Percentiles rank a stretch among this genome's conserved stretches.
These are phyloP conservation scores for Tridacna crocea DNA, from an alignment of 2,888 invertebrate species.

Conservation along the genomic window DNA sequence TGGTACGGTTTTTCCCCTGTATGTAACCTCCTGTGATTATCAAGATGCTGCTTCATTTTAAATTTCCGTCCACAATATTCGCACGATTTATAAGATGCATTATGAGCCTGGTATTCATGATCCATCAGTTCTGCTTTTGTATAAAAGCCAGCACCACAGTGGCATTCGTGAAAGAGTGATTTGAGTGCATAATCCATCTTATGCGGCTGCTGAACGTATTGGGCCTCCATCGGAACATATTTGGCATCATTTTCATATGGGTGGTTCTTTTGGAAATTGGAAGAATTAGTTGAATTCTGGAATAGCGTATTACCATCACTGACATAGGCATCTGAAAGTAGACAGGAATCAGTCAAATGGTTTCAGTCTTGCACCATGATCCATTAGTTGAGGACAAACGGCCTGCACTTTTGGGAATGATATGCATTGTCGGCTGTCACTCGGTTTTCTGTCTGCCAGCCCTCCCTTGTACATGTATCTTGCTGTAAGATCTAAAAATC, in stretches of 20 bases:
- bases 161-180: constrained; percentile 3
- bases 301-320: not conserved
- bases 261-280: not conserved
- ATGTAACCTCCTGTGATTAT: constrained; percentile 48
- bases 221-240: not conserved
- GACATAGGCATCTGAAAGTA: constrained; percentile 32
- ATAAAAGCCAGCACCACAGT: constrained; percentile 14
- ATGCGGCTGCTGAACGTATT: not conserved
- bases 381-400: too few relatives aligned
- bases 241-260: not conserved
- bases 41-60: constrained; percentile 34
- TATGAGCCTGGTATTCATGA: constrained; percentile 28
- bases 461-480: too few relatives aligned
- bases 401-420: too few relatives aligned
- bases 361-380: too few relatives aligned
- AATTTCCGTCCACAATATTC: constrained; percentile 38
- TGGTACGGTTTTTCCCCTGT: constrained; percentile 50
- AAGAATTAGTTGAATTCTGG: not conserved
- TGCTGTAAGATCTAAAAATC: too few relatives aligned
- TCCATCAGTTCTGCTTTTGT: constrained; percentile 25
- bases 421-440: too few relatives aligned
- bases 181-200: not conserved
- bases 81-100: constrained; percentile 19
- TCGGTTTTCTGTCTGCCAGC: too few relatives aligned
- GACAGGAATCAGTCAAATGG: constrained; percentile 6